phyloP scores from a whole-genome alignment of 2,888 invertebrate genomes.

The Andrena hattorfiana region DNA sequence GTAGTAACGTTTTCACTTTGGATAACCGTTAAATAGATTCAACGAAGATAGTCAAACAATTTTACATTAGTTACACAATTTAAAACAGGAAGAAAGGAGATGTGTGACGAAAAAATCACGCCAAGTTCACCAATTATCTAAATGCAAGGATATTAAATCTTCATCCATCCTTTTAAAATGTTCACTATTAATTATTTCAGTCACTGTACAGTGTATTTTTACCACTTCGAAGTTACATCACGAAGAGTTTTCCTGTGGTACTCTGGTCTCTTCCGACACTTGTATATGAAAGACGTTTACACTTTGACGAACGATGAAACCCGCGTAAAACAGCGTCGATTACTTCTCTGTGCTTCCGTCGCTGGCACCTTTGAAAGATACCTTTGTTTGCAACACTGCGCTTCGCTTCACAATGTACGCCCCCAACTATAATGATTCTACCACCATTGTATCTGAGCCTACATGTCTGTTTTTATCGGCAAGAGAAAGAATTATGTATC shows the following conservation, averaged over 20 bases:
- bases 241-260: conserved; percentile 11
- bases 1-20: conserved; percentile 66
- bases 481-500: neutral
- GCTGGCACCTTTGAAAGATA: conserved; percentile 56
- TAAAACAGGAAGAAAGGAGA: neutral
- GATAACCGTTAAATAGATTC: neutral
- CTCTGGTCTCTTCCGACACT: conserved; percentile 3
- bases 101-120: neutral
- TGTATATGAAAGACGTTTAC: conserved; percentile 43
- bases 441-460: conserved; percentile 16
- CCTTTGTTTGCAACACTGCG: conserved; percentile 40
- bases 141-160: conserved; percentile 3
- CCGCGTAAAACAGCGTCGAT: conserved; percentile 45
- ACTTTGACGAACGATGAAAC: conserved; percentile 42
- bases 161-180: conserved; percentile 31
- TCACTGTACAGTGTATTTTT: conserved; percentile 29
- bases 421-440: conserved; percentile 16
- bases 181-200: conserved; percentile 38
- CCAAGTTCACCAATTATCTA: conserved; percentile 22
- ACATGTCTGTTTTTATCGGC: conserved; percentile 24
- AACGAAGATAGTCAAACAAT: neutral
- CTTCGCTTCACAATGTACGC: conserved; percentile 20
- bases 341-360: conserved; percentile 34
- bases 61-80: neutral
- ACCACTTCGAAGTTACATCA: conserved; percentile 49